Conservation (phyloP, 2,113 vertebrate genomes). For the Saguinus midas region DNA sequence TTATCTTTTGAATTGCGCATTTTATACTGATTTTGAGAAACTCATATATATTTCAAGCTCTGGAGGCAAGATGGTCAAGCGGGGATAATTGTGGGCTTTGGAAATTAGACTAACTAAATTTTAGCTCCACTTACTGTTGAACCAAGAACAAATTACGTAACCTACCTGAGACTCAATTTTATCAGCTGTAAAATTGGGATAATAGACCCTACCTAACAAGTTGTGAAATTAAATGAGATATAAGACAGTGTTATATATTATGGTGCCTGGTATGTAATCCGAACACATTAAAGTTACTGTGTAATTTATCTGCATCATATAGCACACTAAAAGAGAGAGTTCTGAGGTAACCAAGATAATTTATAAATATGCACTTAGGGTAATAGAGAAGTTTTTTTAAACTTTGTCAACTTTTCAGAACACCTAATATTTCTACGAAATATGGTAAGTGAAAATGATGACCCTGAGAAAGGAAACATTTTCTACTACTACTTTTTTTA, state of each 20-base stretch:
- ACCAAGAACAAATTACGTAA: not conserved
- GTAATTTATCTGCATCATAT: not conserved
- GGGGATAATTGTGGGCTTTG: not conserved
- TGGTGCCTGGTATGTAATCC: not conserved
- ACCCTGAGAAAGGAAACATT: not conserved
- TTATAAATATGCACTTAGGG: not conserved
- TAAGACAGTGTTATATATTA: not conserved
- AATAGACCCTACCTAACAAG: not conserved
- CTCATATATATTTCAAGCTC: not conserved
- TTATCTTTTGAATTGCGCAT: not conserved
- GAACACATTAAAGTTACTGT: not conserved
- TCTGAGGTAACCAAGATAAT: not conserved
- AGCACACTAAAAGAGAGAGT: not conserved
- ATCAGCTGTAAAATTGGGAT: not conserved
- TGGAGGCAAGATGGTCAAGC: not conserved
- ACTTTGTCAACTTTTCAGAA: not conserved
- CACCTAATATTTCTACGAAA: not conserved
- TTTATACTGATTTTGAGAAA: not conserved
- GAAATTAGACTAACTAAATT: not conserved
- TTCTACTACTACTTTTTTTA: not conserved
- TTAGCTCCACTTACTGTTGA: not conserved
- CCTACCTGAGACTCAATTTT: not conserved
- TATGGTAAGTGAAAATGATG: not conserved
- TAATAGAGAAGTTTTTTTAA: not conserved
- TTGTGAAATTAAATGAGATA: slow-evolving; percentile 11